Percentiles rank a stretch among this genome's conserved stretches.
phyloP scores from a whole-genome alignment of 2,113 vertebrate species.

The Coturnix japonica region DNA sequence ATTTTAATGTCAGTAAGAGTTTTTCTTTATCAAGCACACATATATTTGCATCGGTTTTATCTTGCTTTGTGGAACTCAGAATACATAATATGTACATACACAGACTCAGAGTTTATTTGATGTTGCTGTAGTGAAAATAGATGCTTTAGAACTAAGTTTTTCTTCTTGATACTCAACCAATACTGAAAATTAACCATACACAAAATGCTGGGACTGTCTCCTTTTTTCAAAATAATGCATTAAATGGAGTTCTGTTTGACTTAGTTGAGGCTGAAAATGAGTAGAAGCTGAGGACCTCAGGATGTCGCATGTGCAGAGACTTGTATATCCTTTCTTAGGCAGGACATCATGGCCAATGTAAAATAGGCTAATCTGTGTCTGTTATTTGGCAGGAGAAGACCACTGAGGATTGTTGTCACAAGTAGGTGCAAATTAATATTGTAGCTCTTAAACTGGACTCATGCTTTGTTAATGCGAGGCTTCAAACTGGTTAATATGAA shows the following conservation, averaged over 20 bases:
- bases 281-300: not conserved
- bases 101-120: not conserved
- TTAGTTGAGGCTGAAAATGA: not conserved
- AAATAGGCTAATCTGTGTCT: not conserved
- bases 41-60: not conserved
- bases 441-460: not conserved
- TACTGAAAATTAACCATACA: not conserved
- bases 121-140: not conserved
- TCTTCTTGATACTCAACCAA: not conserved
- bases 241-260: not conserved
- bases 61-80: not conserved
- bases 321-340: not conserved
- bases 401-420: not conserved
- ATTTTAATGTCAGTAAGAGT: not conserved
- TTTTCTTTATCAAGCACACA: not conserved
- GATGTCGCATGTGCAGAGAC: not conserved
- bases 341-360: not conserved
- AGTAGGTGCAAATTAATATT: slow-evolving; percentile 8
- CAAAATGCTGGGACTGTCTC: not conserved
- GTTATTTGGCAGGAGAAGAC: not conserved
- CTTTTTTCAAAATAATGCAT: not conserved
- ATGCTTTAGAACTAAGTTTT: not conserved
- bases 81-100: not conserved
- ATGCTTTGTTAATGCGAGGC: slow-evolving; percentile 14
- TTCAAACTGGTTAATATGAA: not conserved